A percentile compares a stretch with the other conserved stretches of the same genome.
Conservation (phyloP, 1,140 invertebrate genomes). For the Drosophila santomea region DNA sequence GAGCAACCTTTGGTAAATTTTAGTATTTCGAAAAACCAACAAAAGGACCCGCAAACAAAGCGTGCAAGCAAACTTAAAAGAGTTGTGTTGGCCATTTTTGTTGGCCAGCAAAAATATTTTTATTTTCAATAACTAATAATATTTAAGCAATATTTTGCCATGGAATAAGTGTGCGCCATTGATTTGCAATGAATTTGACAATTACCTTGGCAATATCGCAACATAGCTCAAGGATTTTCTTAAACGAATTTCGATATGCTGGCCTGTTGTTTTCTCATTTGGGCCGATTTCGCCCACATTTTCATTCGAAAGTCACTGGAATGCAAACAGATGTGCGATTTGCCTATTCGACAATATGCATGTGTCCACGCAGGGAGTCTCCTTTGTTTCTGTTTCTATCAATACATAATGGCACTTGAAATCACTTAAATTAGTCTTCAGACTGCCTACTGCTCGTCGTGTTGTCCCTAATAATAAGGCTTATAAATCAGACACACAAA, state of each 20-base stretch:
- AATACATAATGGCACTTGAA: constrained; percentile 50
- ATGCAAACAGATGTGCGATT: constrained; percentile 24
- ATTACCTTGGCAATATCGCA: not conserved
- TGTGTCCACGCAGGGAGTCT: not conserved
- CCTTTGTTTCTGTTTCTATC: constrained; percentile 27
- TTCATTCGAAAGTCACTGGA: constrained; percentile 4
- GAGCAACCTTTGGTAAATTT: constrained; percentile 29
- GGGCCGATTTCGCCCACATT: not conserved
- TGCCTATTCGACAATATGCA: not conserved
- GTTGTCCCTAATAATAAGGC: constrained; percentile 44
- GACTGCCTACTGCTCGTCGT: not conserved
- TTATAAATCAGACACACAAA: constrained; percentile 39
- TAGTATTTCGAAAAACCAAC: constrained; percentile 39
- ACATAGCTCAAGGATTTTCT: not conserved
- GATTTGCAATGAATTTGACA: not conserved
- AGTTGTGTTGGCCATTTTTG: constrained; percentile 4
- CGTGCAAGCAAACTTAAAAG: not conserved
- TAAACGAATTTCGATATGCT: constrained; percentile 3
- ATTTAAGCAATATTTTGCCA: not conserved
- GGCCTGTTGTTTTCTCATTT: constrained; percentile 5
- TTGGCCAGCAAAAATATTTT: not conserved
- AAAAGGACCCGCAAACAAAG: constrained; percentile 1
- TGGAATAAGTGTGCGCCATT: not conserved
- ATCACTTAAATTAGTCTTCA: constrained; percentile 48
- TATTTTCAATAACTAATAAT: not conserved